phyloP scores from a whole-genome alignment of 2,113 vertebrate genomes.

The Gnathonemus echidnorhynchus region DNA sequence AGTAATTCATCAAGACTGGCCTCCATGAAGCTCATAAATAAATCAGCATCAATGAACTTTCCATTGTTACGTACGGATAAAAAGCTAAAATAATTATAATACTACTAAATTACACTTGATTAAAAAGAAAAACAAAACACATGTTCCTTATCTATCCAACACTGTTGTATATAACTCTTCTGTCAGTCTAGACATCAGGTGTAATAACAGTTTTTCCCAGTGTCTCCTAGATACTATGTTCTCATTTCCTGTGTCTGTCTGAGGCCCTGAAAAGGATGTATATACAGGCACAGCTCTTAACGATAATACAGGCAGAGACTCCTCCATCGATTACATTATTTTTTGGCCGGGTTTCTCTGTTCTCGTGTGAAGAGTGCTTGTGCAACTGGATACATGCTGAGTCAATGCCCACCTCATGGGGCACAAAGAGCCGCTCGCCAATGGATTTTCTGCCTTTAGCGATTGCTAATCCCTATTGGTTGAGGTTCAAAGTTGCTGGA shows the following conservation, averaged over 20 bases:
- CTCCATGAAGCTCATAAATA: not conserved
- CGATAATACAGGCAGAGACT: not conserved
- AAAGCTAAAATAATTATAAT: not conserved
- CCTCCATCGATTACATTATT: not conserved
- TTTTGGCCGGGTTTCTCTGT: not conserved
- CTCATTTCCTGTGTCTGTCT: not conserved
- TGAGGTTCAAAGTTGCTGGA: not conserved
- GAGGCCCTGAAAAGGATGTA: not conserved
- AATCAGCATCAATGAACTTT: not conserved
- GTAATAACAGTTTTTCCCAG: not conserved
- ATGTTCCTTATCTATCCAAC: not conserved
- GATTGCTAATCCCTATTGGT: not conserved
- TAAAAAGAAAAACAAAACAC: not conserved
- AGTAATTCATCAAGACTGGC: not conserved
- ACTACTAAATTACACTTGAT: not conserved
- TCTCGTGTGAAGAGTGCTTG: not conserved
- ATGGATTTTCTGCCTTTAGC: not conserved
- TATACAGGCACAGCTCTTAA: not conserved
- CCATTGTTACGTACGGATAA: not conserved
- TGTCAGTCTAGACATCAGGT: not conserved
- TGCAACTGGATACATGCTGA: not conserved
- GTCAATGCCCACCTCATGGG: not conserved
- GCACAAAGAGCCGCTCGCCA: not conserved
- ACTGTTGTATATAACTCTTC: not conserved
- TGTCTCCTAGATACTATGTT: not conserved